These are phyloP conservation scores for Oreochromis aureus DNA, from an alignment of 2,113 vertebrate genomes.

Conservation along the genomic window DNA sequence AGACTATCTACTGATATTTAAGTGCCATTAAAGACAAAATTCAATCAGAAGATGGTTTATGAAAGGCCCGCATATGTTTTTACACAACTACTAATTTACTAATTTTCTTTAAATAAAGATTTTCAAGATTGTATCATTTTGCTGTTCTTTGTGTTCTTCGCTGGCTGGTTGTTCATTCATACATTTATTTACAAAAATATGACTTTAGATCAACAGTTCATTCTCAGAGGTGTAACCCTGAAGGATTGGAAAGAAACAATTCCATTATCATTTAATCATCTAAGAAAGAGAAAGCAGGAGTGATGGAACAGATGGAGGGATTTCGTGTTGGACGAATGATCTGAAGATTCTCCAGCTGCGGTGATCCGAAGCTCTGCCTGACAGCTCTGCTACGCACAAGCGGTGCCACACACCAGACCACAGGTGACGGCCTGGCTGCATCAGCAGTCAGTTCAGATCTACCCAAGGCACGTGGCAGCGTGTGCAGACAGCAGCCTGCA, in stretches of 20 bases:
- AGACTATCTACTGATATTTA: not conserved
- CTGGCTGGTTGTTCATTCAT: not conserved
- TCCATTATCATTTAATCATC: not conserved
- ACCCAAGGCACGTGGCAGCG: not conserved
- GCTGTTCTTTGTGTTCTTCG: not conserved
- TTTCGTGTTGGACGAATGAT: not conserved
- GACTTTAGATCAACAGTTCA: not conserved
- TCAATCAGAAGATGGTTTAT: not conserved
- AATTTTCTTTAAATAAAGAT: not conserved
- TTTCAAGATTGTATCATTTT: not conserved
- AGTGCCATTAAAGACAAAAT: not conserved
- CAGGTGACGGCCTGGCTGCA: not conserved
- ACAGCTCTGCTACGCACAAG: not conserved
- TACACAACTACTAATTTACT: not conserved
- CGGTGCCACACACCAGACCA: not conserved
- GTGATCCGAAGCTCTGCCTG: not conserved
- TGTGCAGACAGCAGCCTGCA: conserved; percentile 1
- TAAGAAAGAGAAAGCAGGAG: not conserved
- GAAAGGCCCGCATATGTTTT: not conserved
- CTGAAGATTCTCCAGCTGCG: conserved; percentile 5
- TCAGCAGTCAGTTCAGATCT: not conserved
- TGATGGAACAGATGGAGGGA: conserved; percentile 1
- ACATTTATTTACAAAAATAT: not conserved
- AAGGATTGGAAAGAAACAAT: not conserved
- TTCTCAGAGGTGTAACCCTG: not conserved